Evolutionary conservation across 2,113 vertebrate species (phyloP), one percentile per base, ranked within the genome.

Genomic region (Ciconia boyciana): DNA sequence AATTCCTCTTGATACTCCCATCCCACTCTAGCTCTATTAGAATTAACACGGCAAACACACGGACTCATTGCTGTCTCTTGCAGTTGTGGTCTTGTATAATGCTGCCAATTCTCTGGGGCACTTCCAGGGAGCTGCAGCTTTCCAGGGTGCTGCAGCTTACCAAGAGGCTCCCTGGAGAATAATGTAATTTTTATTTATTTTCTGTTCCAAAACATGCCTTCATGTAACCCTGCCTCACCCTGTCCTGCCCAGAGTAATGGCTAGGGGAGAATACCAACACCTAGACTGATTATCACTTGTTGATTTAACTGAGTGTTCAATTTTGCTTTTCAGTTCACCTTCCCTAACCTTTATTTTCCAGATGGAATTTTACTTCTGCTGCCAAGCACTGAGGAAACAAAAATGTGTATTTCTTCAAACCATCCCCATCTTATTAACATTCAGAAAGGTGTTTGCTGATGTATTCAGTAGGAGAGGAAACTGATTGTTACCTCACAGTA

Each of bases 251-350:
- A 71, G 48, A 87, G 84, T 69, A 46, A 46, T 7, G 8, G 20
- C n/a, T 39, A 19, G 22, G 7, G 46, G 21, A 71, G n/a, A 48
- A 62, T n/a, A 60, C 19, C 28, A 44, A 10, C 9, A 9, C 18
- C 51, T 72, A 5, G 31, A n/a, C 32, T 52, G 36, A 75, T 89
- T 60, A 29, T 16, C 48, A 7, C 44, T 85, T 94, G 41, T 34
- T 76, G 72, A 61, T 95, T 65, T 80, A 82, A 79, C 58, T 39
- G 26, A 84, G 19, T 41, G 55, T 87, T 97, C 49, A 39, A 1
- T 89, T 94, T 87, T 70, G 41, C 34, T 85, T 94, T 92, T 74
- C 84, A 62, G 29, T 49, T 92, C 79, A 82, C 89, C 89, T 96
- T 92, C 72, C 28, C 31, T 81, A 83, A 49, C 91, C 71, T 90